These are phyloP conservation scores for Micrasema minimum DNA, from an alignment of 1,140 invertebrate genomes.

Conservation along the genomic window DNA sequence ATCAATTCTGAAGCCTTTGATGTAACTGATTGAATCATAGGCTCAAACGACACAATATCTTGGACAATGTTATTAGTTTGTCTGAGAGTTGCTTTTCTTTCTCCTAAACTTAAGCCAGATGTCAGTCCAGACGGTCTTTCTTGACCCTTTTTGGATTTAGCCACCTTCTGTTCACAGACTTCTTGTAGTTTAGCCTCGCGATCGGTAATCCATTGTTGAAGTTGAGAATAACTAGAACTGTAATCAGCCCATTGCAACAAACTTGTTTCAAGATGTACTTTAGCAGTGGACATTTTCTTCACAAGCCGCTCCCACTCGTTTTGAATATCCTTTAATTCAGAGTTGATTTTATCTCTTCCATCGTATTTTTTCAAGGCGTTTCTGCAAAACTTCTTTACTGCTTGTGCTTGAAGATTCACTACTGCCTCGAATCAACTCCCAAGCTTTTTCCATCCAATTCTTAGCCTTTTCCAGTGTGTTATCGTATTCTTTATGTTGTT, in stretches of 20 bases:
- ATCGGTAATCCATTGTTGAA: conserved; percentile 96
- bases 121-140: conserved; percentile 74
- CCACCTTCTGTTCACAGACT: conserved; percentile 87
- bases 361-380: conserved; percentile 84
- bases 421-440: conserved; percentile 83
- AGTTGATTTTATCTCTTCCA: conserved; percentile 88
- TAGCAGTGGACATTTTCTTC: conserved; percentile 91
- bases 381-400: conserved; percentile 85
- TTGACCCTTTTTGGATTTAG: conserved; percentile 79
- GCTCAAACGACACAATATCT: conserved; percentile 94
- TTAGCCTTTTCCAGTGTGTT: conserved; percentile 82
- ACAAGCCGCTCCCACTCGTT: conserved; percentile 92
- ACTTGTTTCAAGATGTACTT: conserved; percentile 91
- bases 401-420: conserved; percentile 82
- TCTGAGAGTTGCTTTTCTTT: conserved; percentile 87
- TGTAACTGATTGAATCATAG: conserved; percentile 93
- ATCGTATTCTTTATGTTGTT: conserved; percentile 89
- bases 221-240: conserved; percentile 88
- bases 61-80: conserved; percentile 94
- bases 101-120: conserved; percentile 80
- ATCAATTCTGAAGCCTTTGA: conserved; percentile 90
- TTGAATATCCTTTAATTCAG: conserved; percentile 90
- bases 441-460: conserved; percentile 89
- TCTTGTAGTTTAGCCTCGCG: conserved; percentile 94
- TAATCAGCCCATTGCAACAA: conserved; percentile 96